Evolutionary conservation across 2,888 invertebrate genomes (phyloP).

Genomic region (Amphiduros pacificus): DNA sequence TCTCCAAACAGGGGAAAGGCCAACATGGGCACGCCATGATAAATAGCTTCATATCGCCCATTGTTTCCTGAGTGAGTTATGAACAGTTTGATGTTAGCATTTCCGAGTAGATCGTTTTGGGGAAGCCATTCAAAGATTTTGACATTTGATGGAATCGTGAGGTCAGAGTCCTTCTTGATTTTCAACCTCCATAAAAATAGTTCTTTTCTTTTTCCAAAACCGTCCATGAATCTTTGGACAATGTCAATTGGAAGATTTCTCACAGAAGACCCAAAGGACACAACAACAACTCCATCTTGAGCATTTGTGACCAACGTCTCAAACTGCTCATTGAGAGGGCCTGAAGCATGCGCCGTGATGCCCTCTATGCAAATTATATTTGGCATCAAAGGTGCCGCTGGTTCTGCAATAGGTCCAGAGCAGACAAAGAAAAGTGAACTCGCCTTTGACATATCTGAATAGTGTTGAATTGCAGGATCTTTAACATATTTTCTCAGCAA

Average conservation of each 20-base stretch:
- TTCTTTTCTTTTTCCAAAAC: constrained; percentile 2
- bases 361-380: constrained; percentile 26
- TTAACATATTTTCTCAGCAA: constrained; percentile 2
- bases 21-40: constrained; percentile 39
- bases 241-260: not conserved
- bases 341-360: constrained; percentile 14
- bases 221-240: not conserved
- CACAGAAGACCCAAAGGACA: constrained; percentile 20
- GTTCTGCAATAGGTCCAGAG: constrained; percentile 20
- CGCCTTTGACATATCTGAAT: not conserved
- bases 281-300: constrained; percentile 16
- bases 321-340: constrained; percentile 18
- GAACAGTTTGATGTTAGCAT: constrained; percentile 34
- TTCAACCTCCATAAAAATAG: not conserved
- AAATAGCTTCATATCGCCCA: constrained; percentile 38
- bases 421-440: constrained; percentile 22
- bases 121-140: constrained; percentile 19
- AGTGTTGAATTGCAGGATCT: not conserved
- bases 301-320: constrained; percentile 14
- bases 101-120: constrained; percentile 35
- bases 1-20: constrained; percentile 36
- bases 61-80: constrained; percentile 40
- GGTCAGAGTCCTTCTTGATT: not conserved
- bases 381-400: constrained; percentile 24
- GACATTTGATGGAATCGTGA: constrained; percentile 7